Evolutionary conservation across 2,797 vertebrate genomes (phyloP), one percentile per base, ranked within the genome.

Genomic region (Anguilla marmorata): DNA sequence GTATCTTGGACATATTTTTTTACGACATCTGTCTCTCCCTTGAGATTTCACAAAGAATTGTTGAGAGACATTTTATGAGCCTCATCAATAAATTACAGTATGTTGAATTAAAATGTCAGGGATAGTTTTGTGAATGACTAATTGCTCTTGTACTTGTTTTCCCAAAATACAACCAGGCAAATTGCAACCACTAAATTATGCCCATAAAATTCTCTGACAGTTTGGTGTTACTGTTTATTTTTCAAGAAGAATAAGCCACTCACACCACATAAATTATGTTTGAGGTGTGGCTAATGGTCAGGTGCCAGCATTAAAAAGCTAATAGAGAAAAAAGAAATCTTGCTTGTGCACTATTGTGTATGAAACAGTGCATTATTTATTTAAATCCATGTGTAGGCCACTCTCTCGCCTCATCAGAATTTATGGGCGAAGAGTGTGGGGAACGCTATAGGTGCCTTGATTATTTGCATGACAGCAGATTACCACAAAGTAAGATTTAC

Each of bases 401-500:
- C 48, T 54, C 6, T 82, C 45, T 74, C 0, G 30, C 30, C 37
- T 19, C 14, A 79, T 37, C 74, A 41, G 74, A 79, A 7, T 37
- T 5, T 21, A 33, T 30, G 82, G 56, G 50, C 7, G 27, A 54
- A 56, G 52, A 33, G 79, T 21, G 3, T 24, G 48, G 45, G 6
- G 48, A 83, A 80, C 24, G 30, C n/a, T 2, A 12, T 14, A 27
- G 48, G 82, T 50, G 24, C 16, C 50, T 5, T 52, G 11, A 30
- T 48, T 30, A 11, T 84, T 45, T 84, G 82, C 5, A 84, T 7
- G 82, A 27, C 82, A 84, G 82, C 82, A 54, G 82, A 84, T 54
- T 84, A 84, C 48, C 24, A 4, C 54, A 8, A 41, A 63, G 84
- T 21, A 33, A 58, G 30, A 60, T 27, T 66, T 72, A 85, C 45